A percentile compares a stretch with the other conserved stretches of the same genome.
Evolutionary conservation across 1,140 invertebrate genomes (phyloP).

Genomic region (Tetranychus cinnabarinus): DNA sequence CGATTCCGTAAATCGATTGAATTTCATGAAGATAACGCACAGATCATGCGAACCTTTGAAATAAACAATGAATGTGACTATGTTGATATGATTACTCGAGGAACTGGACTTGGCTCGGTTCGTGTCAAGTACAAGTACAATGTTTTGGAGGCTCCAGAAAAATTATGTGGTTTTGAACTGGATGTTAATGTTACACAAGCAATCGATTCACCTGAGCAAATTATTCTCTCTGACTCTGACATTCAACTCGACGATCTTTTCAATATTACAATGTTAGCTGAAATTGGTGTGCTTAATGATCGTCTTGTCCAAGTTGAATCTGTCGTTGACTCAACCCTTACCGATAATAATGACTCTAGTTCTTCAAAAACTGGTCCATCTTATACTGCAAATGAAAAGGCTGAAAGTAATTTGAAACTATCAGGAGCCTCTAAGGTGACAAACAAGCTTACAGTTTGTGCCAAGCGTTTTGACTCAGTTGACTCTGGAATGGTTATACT

Average conservation of each 20-base stretch:
- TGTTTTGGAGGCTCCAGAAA: conserved; percentile 14
- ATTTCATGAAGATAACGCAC: conserved; percentile 11
- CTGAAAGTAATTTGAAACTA: not conserved
- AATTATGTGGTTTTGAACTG: conserved; percentile 13
- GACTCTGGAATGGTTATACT: conserved; percentile 18
- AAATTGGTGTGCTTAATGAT: not conserved
- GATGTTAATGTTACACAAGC: not conserved
- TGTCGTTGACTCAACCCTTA: not conserved
- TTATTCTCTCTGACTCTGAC: conserved; percentile 7
- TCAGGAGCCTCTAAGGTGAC: not conserved
- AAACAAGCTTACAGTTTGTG: conserved; percentile 6
- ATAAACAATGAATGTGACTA: conserved; percentile 3
- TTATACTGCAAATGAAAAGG: not conserved
- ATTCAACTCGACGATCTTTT: not conserved
- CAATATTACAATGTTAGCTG: not conserved
- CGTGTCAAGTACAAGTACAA: conserved; percentile 20
- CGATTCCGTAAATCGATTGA: conserved; percentile 6
- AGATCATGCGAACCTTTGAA: conserved; percentile 12
- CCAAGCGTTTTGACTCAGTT: not conserved
- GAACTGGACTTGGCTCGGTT: conserved; percentile 19
- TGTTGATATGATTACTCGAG: conserved; percentile 16
- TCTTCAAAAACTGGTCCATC: not conserved
- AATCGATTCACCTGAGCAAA: too few species aligned
- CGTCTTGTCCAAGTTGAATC: not conserved
- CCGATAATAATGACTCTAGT: not conserved